Base-by-base conservation (phyloP, 2,113 vertebrate genomes). In the Myxocyprinus asiaticus region DNA sequence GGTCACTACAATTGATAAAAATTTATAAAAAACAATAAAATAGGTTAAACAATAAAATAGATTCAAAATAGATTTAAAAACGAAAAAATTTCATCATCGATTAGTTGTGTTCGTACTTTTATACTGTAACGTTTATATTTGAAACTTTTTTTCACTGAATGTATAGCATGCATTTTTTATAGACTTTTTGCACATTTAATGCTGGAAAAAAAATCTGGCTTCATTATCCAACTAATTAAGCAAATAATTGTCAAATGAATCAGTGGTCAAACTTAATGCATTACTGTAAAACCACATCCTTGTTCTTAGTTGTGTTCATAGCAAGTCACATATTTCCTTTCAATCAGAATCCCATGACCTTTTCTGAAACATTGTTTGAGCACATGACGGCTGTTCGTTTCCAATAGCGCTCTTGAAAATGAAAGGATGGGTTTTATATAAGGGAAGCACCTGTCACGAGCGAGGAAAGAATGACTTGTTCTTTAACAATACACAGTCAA, bases 381-480 rank as follows among this genome's bases (percentile, higher is more conserved):
- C 61, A 47, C 17, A 75, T 33, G 76, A 62, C 17, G 53, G 9
- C 65, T 70, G 74, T 75, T 58, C 44, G 59, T 62, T 62, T 79
- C 71, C 12, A 62, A 64, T 53, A 11, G 47, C 9, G 14, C 76
- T 78, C 68, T 78, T 67, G 75, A 64, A 78, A 72, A 67, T 61
- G 63, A 72, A 53, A 67, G 82, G 72, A 81, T 82, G 56, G 69
- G 84, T 88, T 9, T 84, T 11, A 83, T 88, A 91, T 93, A 94
- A 89, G 90, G 92, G 93, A 94, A 94, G 65, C 92, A 94, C 90
- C 92, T 95, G 93, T 86, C 91, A 76, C 87, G 85, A 80, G 82
- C 78, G 76, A 92, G 90, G 92, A 93, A 95, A 76, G 84, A 85
- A 61, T 83, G 87, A 83, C 75, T 84, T 77, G 76, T 87, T 86